Conservation (phyloP, 2,888 invertebrate species). For the Drosophila pseudotakahashii region DNA sequence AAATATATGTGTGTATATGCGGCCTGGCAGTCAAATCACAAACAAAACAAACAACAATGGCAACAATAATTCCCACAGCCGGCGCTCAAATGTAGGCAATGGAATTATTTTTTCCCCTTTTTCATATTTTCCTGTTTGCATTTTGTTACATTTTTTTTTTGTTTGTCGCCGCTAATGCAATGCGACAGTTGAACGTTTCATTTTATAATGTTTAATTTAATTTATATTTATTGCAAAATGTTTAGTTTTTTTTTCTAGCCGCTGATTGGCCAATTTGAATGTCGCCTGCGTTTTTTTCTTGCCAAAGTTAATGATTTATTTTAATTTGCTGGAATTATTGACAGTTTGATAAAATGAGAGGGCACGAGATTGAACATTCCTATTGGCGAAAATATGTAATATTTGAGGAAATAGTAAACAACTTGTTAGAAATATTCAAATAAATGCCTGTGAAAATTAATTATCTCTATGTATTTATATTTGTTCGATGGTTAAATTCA, state of each 20-base stretch:
- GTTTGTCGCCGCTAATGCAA: constrained; percentile 35
- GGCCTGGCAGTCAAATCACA: constrained; percentile 71
- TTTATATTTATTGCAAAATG: constrained; percentile 55
- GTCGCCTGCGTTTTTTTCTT: constrained; percentile 4
- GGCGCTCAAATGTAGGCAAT: constrained; percentile 75
- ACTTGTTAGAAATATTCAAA: not conserved
- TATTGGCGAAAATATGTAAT: not conserved
- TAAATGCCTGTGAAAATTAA: too few species aligned
- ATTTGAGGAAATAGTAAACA: not conserved
- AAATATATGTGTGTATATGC: constrained; percentile 18
- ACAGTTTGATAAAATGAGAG: constrained; percentile 3
- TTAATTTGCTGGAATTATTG: constrained; percentile 25
- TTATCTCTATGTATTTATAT: too few species aligned
- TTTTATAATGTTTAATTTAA: constrained; percentile 69
- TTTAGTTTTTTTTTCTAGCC: constrained; percentile 25
- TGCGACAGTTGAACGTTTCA: constrained; percentile 45
- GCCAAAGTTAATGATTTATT: constrained; percentile 36
- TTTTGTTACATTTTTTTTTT: not conserved
- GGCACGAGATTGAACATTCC: not conserved
- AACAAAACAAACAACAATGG: constrained; percentile 69
- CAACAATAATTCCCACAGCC: constrained; percentile 40
- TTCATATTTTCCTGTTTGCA: constrained; percentile 14
- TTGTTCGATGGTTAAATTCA: not conserved
- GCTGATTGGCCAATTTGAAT: constrained; percentile 47
- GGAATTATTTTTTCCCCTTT: constrained; percentile 29